phyloP scores from a whole-genome alignment of 2,888 invertebrate species.

The Agrilus biguttatus region DNA sequence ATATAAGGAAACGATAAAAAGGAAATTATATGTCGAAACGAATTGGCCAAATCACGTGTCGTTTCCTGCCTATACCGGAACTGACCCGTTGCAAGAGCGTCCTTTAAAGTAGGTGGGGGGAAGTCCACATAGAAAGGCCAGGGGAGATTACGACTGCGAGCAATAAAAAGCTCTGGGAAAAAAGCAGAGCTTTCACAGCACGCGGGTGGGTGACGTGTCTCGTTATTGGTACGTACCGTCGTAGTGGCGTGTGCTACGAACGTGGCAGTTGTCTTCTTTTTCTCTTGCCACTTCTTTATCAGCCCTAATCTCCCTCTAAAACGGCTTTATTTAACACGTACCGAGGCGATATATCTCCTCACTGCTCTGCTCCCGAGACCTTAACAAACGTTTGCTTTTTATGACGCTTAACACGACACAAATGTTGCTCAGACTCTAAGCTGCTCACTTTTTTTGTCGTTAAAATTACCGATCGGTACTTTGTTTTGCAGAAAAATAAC shows the following conservation, averaged over 20 bases:
- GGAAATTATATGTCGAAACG: conserved; percentile 13
- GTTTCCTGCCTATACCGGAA: conserved; percentile 25
- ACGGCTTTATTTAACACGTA: conserved; percentile 11
- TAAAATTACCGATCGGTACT: too few relatives aligned
- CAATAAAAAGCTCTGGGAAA: conserved; percentile 24
- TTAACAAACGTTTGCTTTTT: too few relatives aligned
- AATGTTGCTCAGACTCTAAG: too few relatives aligned
- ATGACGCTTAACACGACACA: too few relatives aligned
- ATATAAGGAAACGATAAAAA: conserved; percentile 7
- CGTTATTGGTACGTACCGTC: conserved; percentile 1
- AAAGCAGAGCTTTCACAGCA: conserved; percentile 16
- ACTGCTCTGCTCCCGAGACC: too few relatives aligned
- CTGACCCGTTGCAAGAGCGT: conserved; percentile 22
- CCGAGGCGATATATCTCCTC: conserved; percentile 9
- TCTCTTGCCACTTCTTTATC: conserved; percentile 15
- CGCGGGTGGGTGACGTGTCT: conserved; percentile 6
- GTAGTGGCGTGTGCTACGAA: conserved; percentile 3
- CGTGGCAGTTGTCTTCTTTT: conserved; percentile 9
- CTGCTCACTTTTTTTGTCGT: too few relatives aligned
- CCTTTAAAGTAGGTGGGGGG: too few relatives aligned
- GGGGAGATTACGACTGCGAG: conserved; percentile 16
- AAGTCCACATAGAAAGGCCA: too few relatives aligned
- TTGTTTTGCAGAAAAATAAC: too few relatives aligned
- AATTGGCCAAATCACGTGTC: conserved; percentile 27
- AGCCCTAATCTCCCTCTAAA: conserved; percentile 14